Percentiles rank a stretch among this genome's conserved stretches.
Evolutionary conservation across 2,113 vertebrate genomes (phyloP).

Genomic region (Cebidichthys violaceus): DNA sequence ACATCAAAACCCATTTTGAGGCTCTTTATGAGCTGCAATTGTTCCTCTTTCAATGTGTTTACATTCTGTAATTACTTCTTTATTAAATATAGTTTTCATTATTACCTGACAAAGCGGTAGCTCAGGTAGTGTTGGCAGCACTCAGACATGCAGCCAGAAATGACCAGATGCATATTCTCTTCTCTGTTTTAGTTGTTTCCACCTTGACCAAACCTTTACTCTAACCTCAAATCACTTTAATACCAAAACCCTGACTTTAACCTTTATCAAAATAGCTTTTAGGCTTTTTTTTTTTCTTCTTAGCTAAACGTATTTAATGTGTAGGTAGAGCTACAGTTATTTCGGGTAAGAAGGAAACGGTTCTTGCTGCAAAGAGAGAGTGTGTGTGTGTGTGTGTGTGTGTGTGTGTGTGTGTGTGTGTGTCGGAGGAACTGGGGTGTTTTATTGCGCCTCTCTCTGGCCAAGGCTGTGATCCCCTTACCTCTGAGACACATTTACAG

Average conservation of each 20-base stretch:
- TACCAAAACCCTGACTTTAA: not conserved
- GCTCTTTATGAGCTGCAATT: not conserved
- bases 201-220: not conserved
- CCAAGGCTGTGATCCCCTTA: slow-evolving; percentile 64
- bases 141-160: not conserved
- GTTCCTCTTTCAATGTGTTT: not conserved
- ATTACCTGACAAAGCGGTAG: not conserved
- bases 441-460: slow-evolving; percentile 66
- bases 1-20: not conserved
- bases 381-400: slow-evolving; percentile 41
- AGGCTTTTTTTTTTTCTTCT: not conserved
- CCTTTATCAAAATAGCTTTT: not conserved
- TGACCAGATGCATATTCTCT: not conserved
- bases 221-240: slow-evolving; percentile 10
- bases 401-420: slow-evolving; percentile 34
- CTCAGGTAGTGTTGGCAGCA: not conserved
- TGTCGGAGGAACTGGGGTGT: slow-evolving; percentile 47
- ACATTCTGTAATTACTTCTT: not conserved
- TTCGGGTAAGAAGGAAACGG: slow-evolving; percentile 14
- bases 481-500: slow-evolving; percentile 71
- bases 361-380: slow-evolving; percentile 19
- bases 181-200: not conserved
- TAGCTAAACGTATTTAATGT: not conserved
- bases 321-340: not conserved
- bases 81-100: not conserved